Base-by-base conservation (phyloP, 2,797 vertebrate genomes). In the Microctenopoma steveboyesi region DNA sequence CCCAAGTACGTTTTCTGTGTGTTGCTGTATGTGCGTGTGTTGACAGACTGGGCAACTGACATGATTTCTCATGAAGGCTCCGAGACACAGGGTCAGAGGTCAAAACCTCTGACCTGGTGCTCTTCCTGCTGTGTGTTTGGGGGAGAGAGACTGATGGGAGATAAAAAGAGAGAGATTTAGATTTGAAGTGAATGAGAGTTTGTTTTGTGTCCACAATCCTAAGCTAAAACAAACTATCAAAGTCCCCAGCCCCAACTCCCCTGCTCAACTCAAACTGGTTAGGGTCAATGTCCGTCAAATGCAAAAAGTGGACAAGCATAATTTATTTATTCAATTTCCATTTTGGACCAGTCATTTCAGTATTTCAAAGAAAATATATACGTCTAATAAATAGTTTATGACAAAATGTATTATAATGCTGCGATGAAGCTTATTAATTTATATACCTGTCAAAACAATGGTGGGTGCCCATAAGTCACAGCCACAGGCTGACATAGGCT, bases 1-100 rank as follows among this genome's bases (percentile, higher is more conserved):
- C 97, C 97, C 80, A 97, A 95, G 97, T 98, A 95, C 81, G 95
- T 93, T 30, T 77, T 54, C 15, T 68, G 72, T 81, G 72, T 78
- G 60, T 81, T 69, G 81, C 70, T 78, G 63, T 64, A 42, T 9
- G 12, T 14, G 40, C 69, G 28, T 63, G 51, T 64, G 35, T 35
- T 35, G 4, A 35, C 2, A 35, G 47, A 47, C 47, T 71, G 48
- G 45, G 47, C 64, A 47, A 61, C 73, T 83, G 83, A 86, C 78
- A 67, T 88, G 74, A 88, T 83, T 86, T 85, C 81, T 84, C 79
- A 80, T 74, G 78, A 86, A 85, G 50, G 79, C 75, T 71, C 59
- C 66, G 72, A 88, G 81, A 83, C 76, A 82, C 83, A 85, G 10
- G 84, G 79, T 87, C 71, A 85, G 60, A 84, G 77, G 77, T 71